phyloP scores from a whole-genome alignment of 2,113 vertebrate genomes.

The Pseudorectes ferrugineus region DNA sequence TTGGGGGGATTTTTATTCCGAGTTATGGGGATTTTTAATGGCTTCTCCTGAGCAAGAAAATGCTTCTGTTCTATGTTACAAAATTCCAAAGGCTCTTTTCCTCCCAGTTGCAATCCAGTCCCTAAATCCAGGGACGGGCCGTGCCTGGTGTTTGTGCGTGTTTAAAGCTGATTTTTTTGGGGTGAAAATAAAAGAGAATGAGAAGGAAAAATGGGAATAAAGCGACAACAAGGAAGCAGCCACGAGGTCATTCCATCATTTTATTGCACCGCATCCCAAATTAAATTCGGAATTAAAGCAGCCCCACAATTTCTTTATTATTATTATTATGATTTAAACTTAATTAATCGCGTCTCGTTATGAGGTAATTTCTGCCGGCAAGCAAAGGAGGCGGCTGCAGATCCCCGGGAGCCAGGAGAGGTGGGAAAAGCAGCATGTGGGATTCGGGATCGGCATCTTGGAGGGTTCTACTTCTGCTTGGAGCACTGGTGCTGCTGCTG shows the following conservation, averaged over 20 bases:
- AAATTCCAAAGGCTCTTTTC: background rate
- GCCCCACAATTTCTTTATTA: rapidly evolving
- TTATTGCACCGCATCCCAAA: background rate
- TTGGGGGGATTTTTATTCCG: rapidly evolving
- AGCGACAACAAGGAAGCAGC: background rate
- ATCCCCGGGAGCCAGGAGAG: background rate
- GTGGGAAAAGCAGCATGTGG: background rate
- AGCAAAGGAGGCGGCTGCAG: background rate
- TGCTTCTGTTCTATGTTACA: background rate
- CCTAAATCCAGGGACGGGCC: background rate
- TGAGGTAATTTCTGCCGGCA: background rate
- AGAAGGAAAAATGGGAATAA: background rate
- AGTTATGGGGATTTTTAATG: background rate
- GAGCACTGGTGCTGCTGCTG: conserved; percentile 21
- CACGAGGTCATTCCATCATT: background rate
- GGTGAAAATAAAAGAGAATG: background rate
- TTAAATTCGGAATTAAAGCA: background rate
- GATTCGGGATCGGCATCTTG: background rate
- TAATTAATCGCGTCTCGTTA: background rate
- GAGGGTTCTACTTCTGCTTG: conserved; percentile 10
- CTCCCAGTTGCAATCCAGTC: background rate
- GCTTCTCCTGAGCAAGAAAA: background rate
- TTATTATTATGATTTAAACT: background rate
- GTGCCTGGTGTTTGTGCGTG: rapidly evolving
- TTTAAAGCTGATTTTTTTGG: background rate